Evolutionary conservation across 2,113 vertebrate species (phyloP).

Genomic region (cat (Felis catus)): F.catus_Fca126_mat1.0 CM031428.1:56869501-56870000

Average conservation of each 20-base stretch:
- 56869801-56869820: not conserved
- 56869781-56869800: not conserved
- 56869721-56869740: not conserved
- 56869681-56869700: not conserved
- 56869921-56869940: not conserved
- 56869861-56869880: not conserved
- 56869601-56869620: not conserved
- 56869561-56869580: no score
- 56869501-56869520: not conserved
- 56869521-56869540: no score
- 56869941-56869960: not conserved
- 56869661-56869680: not conserved
- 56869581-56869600: not conserved
- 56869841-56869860: not conserved
- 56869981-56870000: not conserved
- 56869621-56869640: not conserved
- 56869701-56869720: not conserved
- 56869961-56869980: not conserved
- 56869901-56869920: not conserved
- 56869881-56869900: not conserved
- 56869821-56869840: not conserved
- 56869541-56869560: no score
- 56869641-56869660: not conserved
- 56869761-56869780: not conserved
- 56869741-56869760: not conserved